phyloP scores from a whole-genome alignment of 2,888 invertebrate genomes.

The Synanthedon vespiformis region DNA sequence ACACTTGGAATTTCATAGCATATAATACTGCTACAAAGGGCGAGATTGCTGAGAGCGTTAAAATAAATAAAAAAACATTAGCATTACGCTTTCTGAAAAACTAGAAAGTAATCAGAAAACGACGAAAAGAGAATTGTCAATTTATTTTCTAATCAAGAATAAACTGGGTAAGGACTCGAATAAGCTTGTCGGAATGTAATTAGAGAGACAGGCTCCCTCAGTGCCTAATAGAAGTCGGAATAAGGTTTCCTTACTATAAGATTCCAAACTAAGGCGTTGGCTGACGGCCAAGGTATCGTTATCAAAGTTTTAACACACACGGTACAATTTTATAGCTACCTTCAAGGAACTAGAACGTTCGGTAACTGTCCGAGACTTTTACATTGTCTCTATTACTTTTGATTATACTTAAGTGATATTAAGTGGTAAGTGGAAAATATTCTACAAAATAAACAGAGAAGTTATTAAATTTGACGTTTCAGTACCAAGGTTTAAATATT shows the following conservation, averaged over 20 bases:
- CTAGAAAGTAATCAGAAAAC: not conserved
- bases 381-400: no score
- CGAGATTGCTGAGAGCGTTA: no score
- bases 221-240: constrained; percentile 9
- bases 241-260: not conserved
- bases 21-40: no score
- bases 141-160: not conserved
- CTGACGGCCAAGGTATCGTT: not conserved
- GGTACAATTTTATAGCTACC: not conserved
- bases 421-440: no score
- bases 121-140: not conserved
- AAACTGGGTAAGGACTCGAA: not conserved
- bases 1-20: no score
- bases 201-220: constrained; percentile 8
- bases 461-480: no score
- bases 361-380: no score
- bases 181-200: constrained; percentile 20
- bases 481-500: no score
- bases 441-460: no score
- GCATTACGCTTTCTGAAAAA: not conserved
- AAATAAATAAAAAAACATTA: not conserved
- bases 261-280: not conserved
- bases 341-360: no score
- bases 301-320: not conserved
- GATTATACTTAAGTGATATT: no score